Percentiles rank a stretch among this genome's conserved stretches.
Evolutionary conservation across 2,797 vertebrate species (phyloP).

Genomic region (Acanthopagrus latus): DNA sequence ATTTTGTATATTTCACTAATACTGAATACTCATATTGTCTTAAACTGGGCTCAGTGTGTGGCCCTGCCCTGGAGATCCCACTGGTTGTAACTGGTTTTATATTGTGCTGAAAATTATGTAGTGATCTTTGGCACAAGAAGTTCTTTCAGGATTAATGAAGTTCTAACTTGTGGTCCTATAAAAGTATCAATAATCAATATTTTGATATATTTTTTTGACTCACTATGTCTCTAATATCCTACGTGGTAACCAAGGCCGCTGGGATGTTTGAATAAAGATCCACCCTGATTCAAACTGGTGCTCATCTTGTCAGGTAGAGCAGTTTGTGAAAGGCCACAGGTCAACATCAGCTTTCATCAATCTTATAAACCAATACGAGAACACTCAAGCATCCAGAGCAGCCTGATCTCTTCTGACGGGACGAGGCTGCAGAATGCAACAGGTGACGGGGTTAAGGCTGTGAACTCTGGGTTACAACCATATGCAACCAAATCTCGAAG

Average conservation of each 20-base stretch:
- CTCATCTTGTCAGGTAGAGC: not conserved
- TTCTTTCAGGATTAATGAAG: too few species aligned
- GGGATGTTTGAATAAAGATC: not conserved
- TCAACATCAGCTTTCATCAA: conserved; percentile 7
- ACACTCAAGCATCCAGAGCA: not conserved
- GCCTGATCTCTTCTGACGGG: conserved; percentile 28
- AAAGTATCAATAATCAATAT: too few species aligned
- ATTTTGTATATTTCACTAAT: too few species aligned
- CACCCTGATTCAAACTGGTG: not conserved
- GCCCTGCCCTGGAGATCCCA: too few species aligned
- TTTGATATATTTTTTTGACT: too few species aligned
- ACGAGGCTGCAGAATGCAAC: conserved; percentile 49
- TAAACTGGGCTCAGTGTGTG: too few species aligned
- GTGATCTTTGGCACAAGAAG: too few species aligned
- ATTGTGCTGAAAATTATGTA: too few species aligned
- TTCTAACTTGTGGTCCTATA: too few species aligned
- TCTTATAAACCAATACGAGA: conserved; percentile 15
- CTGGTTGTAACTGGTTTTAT: too few species aligned
- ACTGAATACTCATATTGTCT: too few species aligned
- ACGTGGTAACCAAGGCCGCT: not conserved
- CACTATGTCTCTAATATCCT: not conserved
- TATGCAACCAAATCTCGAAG: conserved; percentile 70
- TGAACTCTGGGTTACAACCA: conserved; percentile 60
- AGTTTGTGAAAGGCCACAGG: conserved; percentile 3
- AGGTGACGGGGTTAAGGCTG: conserved; percentile 68